Base-by-base conservation (phyloP, 2,888 invertebrate species). In the Melanchra persicariae region DNA sequence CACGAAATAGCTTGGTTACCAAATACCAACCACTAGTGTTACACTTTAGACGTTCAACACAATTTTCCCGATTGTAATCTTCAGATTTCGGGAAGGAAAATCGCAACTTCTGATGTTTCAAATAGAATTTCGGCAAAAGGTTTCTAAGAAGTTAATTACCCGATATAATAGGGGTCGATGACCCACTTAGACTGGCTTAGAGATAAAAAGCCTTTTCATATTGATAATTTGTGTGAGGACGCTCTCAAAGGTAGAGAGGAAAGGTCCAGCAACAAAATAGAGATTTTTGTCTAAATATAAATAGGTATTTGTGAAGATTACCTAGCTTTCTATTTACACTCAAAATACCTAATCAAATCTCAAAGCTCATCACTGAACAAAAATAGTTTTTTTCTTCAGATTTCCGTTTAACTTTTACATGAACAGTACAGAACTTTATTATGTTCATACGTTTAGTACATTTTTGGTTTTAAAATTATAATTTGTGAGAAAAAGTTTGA, bases 401-500 rank as follows among this genome's bases (percentile, higher is more conserved):
- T 49, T 22, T 49, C 22, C 6, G 12, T 22, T 49, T 8, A 17
- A 15, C 15, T 19, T 1, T 45, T 15, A 22, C 10, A 10, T 30
- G 30, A 54, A 54, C 5, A 1, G 6, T 24, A 30, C 30, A 30
- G 30, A 30, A 30, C 4, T 6, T 6, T 30, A 6, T 30, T 3
- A 30, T 30, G 2, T 30, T 30, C 5, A 3, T 30, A 19, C 22
- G 7, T 52, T 2, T 8, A 52, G 8, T 26, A 9, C 2, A 8
- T 17, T 19, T 26, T 3, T 1, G 8, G 22, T 52, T 51, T 24
- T 26, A 24, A 17, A 52, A 26, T 8, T 9, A 15, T 26, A 52
- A 26, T 54, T 26, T 30, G 52, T 17, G 19, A 19, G 30, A 54
- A 81, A 81, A 87, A 85, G 82, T 86, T 87, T 83, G 81, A 84